Conservation (phyloP, 2,113 vertebrate species). For the Ascaphus truei region DNA sequence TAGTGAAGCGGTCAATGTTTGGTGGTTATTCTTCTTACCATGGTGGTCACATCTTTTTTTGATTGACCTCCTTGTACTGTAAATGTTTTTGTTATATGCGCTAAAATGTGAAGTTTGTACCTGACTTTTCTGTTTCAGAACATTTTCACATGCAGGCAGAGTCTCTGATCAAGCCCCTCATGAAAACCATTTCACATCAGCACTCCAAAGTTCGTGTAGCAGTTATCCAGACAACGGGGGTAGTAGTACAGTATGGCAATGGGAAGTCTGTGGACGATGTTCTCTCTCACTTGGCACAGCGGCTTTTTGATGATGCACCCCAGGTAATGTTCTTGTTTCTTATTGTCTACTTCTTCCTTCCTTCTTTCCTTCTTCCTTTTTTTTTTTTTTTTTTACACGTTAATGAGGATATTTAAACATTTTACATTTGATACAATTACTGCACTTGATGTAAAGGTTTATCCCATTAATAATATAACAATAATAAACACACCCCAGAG, state of each 20-base stretch:
- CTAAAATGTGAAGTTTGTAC: neutral
- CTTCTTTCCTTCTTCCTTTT: fast-evolving
- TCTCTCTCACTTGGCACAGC: constrained; percentile 87
- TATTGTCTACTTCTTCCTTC: neutral
- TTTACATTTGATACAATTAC: too few species aligned
- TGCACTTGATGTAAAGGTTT: too few species aligned
- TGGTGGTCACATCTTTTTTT: too few species aligned
- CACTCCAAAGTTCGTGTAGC: constrained; percentile 86
- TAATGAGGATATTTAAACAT: too few species aligned
- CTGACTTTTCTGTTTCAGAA: constrained; percentile 62
- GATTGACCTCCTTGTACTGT: too few species aligned
- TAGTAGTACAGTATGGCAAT: constrained; percentile 77
- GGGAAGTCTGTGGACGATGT: constrained; percentile 86
- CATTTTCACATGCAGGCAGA: constrained; percentile 94
- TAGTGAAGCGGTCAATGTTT: too few species aligned
- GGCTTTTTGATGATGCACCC: constrained; percentile 88
- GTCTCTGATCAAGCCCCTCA: constrained; percentile 80
- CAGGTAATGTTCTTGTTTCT: constrained; percentile 61
- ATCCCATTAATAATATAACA: too few species aligned
- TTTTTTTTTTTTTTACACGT: fast-evolving
- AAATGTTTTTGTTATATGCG: too few species aligned
- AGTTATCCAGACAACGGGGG: constrained; percentile 78
- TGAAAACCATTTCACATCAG: constrained; percentile 87
- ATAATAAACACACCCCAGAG: too few species aligned
- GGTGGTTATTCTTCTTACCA: too few species aligned